Base-by-base conservation (phyloP, 2,888 invertebrate genomes). In the Branchellion lobata region DNA sequence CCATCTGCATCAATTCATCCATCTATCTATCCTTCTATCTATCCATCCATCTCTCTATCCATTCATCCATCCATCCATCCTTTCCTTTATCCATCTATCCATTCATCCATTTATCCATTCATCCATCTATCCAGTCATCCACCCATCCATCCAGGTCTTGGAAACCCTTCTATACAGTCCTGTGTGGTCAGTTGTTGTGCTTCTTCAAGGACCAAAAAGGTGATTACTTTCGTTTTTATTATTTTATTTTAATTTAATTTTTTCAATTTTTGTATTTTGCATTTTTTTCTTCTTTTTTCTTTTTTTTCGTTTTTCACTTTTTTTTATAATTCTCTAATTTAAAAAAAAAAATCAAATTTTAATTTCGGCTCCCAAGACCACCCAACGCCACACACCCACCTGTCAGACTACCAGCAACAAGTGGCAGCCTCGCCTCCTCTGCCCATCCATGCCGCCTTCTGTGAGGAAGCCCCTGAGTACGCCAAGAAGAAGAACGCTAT, bases 141-240 rank as follows among this genome's bases (percentile, higher is more conserved):
- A n/a, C n/a, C n/a, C n/a, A n/a, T n/a, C n/a, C n/a, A n/a, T n/a
- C 21, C 21, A 57, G 61, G 3, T 94, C 95, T 0, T 99, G 99
- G 99, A 95, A 96, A 85, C 91, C 91, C 79, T 94, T 93, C 89
- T 94, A 96, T 88, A 93, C 95, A 0, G 97, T 97, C 79, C 90
- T 99, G 33, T 98, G 96, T 86, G 98, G 98, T 0, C 98, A 99
- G 87, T 89, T 97, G 84, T 89, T 99, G 78, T 97, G 96, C 89
- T 98, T 99, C 92, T 99, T 98, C 90, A 93, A 96, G 86, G 96
- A 96, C 86, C 93, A 94, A 85, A 92, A 92, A 84, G 86, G 87
- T 87, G 82, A 29, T 47, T 47, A 47, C 18, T 47, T 82, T 53
- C 21, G 24, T 8, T 74, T 24, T 74, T 27, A 8, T 24, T 14